These are phyloP conservation scores for Vulpes ferrilata DNA, from an alignment of 2,113 vertebrate species.

Conservation along the genomic window DNA sequence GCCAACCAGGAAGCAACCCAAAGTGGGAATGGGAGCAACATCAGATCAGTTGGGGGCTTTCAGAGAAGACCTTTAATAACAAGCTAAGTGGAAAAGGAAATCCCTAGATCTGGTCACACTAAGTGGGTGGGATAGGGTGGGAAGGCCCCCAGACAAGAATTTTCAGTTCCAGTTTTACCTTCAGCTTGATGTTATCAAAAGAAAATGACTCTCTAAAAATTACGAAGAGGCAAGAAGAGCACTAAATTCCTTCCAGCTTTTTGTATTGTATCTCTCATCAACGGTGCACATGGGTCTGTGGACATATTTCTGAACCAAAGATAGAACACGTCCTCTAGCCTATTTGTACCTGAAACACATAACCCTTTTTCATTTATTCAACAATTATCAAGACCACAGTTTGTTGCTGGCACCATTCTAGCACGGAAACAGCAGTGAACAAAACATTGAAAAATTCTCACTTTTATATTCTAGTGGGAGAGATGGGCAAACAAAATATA, in stretches of 20 bases:
- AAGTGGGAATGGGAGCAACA: neutral
- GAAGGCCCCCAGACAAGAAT: neutral
- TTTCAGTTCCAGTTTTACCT: neutral
- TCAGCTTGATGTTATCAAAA: neutral
- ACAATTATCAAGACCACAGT: neutral
- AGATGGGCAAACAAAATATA: neutral
- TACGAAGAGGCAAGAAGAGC: neutral
- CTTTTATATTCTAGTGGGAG: neutral
- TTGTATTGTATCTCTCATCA: neutral
- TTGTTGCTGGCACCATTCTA: neutral
- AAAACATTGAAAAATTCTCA: neutral
- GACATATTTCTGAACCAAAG: neutral
- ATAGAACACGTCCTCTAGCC: neutral
- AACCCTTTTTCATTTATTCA: slow-evolving; percentile 35
- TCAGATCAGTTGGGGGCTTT: neutral
- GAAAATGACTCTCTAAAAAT: slow-evolving; percentile 43
- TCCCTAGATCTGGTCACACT: neutral
- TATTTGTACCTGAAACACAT: neutral
- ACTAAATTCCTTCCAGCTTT: neutral
- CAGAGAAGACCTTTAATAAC: slow-evolving; percentile 33
- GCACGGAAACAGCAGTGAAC: neutral
- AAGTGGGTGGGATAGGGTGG: neutral
- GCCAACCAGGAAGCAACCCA: slow-evolving; percentile 41
- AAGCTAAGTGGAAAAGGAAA: slow-evolving; percentile 29
- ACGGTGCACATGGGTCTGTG: neutral